phyloP scores from a whole-genome alignment of 37 sponge, comb jelly and placozoan genomes.

The Halisarca cf. caerulea region DNA sequence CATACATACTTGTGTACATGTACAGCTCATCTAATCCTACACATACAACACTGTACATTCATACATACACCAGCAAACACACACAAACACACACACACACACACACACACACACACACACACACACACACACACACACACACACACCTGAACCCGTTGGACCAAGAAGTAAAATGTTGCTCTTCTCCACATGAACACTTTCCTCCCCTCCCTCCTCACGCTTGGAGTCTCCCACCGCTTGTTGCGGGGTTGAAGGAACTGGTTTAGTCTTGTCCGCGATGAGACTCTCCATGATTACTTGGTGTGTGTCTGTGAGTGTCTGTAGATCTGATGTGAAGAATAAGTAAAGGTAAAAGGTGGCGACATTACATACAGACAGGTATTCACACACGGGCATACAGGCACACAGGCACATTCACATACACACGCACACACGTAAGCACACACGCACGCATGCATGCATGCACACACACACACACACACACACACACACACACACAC shows the following conservation, averaged over 20 bases:
- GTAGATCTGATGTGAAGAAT: not conserved
- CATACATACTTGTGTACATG: not conserved
- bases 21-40: not conserved
- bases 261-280: too few relatives aligned
- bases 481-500: too few relatives aligned
- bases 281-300: too few relatives aligned
- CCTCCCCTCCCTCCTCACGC: not conserved
- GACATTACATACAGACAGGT: too few relatives aligned
- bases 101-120: too few relatives aligned
- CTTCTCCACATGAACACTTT: conserved; percentile 69
- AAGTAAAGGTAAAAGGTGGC: too few relatives aligned
- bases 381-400: too few relatives aligned
- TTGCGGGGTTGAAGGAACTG: not conserved
- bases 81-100: not conserved
- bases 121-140: too few relatives aligned
- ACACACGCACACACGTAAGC: too few relatives aligned
- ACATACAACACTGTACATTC: not conserved
- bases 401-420: too few relatives aligned
- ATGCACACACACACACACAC: too few relatives aligned
- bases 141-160: conserved; percentile 96
- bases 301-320: not conserved
- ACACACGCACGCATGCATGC: too few relatives aligned
- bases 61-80: not conserved
- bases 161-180: conserved; percentile 97
- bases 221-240: not conserved